Conservation (phyloP, 2,797 vertebrate genomes). For the Cyprinodon diabolis region DNA sequence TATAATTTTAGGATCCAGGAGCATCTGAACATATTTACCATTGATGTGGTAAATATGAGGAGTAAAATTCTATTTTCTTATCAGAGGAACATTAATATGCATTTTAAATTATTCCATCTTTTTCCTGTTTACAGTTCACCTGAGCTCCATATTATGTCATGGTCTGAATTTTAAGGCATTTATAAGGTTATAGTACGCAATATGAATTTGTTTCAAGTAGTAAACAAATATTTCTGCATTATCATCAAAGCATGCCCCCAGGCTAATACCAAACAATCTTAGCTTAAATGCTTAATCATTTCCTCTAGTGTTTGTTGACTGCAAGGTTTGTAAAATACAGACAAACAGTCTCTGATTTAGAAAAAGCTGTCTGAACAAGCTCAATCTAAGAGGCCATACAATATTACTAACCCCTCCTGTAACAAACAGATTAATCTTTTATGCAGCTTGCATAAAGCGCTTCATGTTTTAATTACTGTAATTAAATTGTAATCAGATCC, state of each 20-base stretch:
- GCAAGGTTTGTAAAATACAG: constrained; percentile 14
- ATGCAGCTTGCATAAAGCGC: constrained; percentile 12
- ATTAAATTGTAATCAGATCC: constrained; percentile 28
- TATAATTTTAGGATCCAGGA: too few species aligned
- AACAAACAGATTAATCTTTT: constrained; percentile 9
- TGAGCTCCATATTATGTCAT: not conserved
- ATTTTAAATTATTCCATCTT: too few species aligned
- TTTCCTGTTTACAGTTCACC: not conserved
- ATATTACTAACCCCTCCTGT: constrained; percentile 11
- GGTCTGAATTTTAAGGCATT: not conserved
- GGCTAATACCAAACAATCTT: not conserved
- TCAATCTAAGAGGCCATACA: not conserved
- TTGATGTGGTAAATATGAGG: too few species aligned
- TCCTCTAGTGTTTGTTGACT: constrained; percentile 9
- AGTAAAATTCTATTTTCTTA: too few species aligned
- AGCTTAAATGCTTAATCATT: constrained; percentile 12
- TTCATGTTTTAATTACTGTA: constrained; percentile 10
- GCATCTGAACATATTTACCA: too few species aligned
- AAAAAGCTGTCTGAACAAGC: constrained; percentile 3
- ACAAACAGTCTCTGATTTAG: constrained; percentile 11
- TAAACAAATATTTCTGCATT: constrained; percentile 7
- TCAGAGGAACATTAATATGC: constrained; percentile 9
- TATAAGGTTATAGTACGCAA: constrained; percentile 17
- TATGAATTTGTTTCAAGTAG: constrained; percentile 22
- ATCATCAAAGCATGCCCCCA: not conserved